A percentile compares a stretch with the other conserved stretches of the same genome.
Evolutionary conservation across 2,888 invertebrate species (phyloP).

Genomic region (Morpho achilles): DNA sequence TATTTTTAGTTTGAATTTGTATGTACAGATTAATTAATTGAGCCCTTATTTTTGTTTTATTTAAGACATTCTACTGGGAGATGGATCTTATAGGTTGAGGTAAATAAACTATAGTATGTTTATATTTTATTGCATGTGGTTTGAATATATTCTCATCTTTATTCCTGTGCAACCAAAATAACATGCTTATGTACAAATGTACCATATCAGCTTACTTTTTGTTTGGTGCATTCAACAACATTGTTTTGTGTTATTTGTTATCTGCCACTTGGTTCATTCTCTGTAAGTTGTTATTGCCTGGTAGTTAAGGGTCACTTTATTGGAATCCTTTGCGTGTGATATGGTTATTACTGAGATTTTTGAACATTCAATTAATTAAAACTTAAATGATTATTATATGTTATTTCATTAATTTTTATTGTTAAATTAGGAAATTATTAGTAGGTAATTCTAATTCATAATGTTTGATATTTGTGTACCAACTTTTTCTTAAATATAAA

Average conservation of each 20-base stretch:
- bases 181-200: background rate
- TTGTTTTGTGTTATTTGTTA: background rate
- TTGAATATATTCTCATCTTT: background rate
- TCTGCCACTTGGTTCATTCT: too few species aligned
- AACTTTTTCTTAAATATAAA: too few species aligned
- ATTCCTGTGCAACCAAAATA: background rate
- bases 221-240: background rate
- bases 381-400: too few species aligned
- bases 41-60: constrained; percentile 18
- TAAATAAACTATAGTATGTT: constrained; percentile 20
- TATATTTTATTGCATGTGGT: constrained; percentile 7
- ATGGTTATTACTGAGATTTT: too few species aligned
- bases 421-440: too few species aligned
- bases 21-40: background rate
- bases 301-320: too few species aligned
- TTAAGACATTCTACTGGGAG: constrained; percentile 22
- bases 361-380: too few species aligned
- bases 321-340: too few species aligned
- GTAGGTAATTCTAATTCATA: too few species aligned
- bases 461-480: too few species aligned
- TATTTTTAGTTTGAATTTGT: background rate
- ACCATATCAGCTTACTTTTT: background rate
- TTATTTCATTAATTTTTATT: too few species aligned
- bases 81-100: constrained; percentile 24
- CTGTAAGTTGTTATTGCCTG: too few species aligned